phyloP scores from a whole-genome alignment of 2,113 vertebrate genomes.

The Oxygymnocypris stewartii region DNA sequence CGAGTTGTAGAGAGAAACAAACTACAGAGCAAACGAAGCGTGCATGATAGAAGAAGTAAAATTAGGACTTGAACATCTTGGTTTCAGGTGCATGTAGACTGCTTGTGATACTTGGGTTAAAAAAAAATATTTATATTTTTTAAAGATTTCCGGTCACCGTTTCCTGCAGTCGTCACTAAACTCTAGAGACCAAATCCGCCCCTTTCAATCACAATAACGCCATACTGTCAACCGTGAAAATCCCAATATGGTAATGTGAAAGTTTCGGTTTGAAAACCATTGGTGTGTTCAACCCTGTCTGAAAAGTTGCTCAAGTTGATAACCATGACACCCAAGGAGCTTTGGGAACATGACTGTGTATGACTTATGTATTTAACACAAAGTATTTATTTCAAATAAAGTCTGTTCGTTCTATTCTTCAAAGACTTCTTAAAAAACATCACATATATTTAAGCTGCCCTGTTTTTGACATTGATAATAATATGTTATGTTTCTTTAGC shows the following conservation, averaged over 20 bases:
- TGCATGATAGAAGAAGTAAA: neutral
- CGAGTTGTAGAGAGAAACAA: neutral
- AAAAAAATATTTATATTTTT: too few relatives aligned
- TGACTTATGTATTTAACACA: neutral
- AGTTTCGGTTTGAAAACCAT: slow-evolving; percentile 20
- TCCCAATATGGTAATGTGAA: slow-evolving; percentile 1
- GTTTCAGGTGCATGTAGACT: neutral
- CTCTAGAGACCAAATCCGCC: slow-evolving; percentile 23
- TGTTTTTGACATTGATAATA: neutral
- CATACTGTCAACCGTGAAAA: slow-evolving; percentile 39
- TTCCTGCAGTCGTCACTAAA: slow-evolving; percentile 4
- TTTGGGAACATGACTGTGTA: neutral
- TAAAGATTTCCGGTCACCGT: slow-evolving; percentile 3
- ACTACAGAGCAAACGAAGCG: neutral
- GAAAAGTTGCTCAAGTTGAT: slow-evolving; percentile 3
- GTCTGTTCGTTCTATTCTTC: neutral
- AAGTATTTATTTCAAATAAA: neutral
- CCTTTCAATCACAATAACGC: slow-evolving; percentile 22
- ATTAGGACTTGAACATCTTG: neutral
- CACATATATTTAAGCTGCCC: neutral
- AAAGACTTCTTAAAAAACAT: neutral
- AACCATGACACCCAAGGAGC: neutral
- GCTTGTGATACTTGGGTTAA: neutral
- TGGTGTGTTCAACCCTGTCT: slow-evolving; percentile 14
- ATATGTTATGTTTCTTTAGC: neutral